Evolutionary conservation across 1,140 invertebrate genomes (phyloP), one percentile per base, ranked within the genome.

Genomic region (Tribolium madens): DNA sequence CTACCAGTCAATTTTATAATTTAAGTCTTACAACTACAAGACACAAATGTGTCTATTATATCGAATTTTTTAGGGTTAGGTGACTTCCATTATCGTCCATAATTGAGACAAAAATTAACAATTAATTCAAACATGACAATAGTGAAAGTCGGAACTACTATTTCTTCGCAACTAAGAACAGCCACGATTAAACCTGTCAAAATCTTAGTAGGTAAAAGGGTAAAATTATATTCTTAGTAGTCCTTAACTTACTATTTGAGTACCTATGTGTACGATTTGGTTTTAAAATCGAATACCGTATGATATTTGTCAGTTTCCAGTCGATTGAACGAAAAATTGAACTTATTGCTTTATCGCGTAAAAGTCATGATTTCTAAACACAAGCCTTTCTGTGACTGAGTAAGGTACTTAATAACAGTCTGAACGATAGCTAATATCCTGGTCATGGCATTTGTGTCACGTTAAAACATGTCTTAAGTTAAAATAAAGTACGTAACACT

Each of bases 1-100:
- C 68, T 76, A 76, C 46, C 69, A 78, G 69, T 72, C 69, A 78
- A 48, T 47, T 57, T 74, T 64, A 71, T 71, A 77, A 72, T 26
- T 72, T 72, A 71, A 21, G 48, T 50, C 48, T 64, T 72, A 75
- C 1, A 71, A 72, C 48, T 78, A 76, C 46, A 53, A 13, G 15
- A 64, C 13, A 42, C 21, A 42, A 47, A 31, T 47, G 52, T 48
- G 17, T 75, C 50, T 2, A 3, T 53, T 48, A 7, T 48, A 50
- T 73, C 53, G 33, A 42, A 15, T 50, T 15, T 50, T 31, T 18
- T 31, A 21, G 2, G 3, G 9, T 72, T 17, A 76, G n/a, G 9
- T 50, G 26, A 15, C 36, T 76, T 69, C 60, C 70, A 70, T n/a
- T 71, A 52, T 76, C 18, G 73, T 72, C 26, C 7, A 10, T 7